Conservation (phyloP, 2,888 invertebrate species). For the Pyrocoelia pectoralis region DNA sequence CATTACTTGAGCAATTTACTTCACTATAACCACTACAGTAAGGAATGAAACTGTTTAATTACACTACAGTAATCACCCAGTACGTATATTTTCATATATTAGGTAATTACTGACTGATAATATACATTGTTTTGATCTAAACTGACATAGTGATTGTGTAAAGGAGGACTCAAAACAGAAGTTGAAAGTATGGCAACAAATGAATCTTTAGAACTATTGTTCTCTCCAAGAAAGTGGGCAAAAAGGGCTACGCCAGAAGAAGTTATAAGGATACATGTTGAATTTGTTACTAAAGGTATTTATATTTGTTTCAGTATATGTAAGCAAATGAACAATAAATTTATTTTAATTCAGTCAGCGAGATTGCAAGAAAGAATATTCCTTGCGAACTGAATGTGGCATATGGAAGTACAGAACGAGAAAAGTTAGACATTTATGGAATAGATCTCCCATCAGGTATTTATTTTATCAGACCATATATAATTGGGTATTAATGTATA, state of each 20-base stretch:
- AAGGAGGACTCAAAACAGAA: too few species aligned
- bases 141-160: too few species aligned
- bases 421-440: slow-evolving; percentile 77
- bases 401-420: slow-evolving; percentile 69
- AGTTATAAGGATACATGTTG: slow-evolving; percentile 63
- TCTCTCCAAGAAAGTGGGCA: slow-evolving; percentile 70
- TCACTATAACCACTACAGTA: too few species aligned
- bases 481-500: too few species aligned
- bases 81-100: too few species aligned
- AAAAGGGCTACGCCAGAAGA: slow-evolving; percentile 62
- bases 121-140: too few species aligned
- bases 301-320: too few species aligned
- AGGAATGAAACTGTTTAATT: too few species aligned
- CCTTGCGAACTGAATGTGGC: slow-evolving; percentile 68
- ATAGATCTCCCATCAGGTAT: slow-evolving; percentile 70
- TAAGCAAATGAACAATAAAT: too few species aligned
- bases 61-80: too few species aligned
- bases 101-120: too few species aligned
- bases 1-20: too few species aligned
- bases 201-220: slow-evolving; percentile 63
- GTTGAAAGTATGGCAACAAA: slow-evolving; percentile 11
- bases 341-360: slow-evolving; percentile 64
- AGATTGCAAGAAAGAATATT: slow-evolving; percentile 63
- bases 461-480: slow-evolving; percentile 8
- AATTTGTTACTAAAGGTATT: slow-evolving; percentile 64